These are phyloP conservation scores for Paratilapia polleni DNA, from an alignment of 2,113 vertebrate genomes.

Conservation along the genomic window DNA sequence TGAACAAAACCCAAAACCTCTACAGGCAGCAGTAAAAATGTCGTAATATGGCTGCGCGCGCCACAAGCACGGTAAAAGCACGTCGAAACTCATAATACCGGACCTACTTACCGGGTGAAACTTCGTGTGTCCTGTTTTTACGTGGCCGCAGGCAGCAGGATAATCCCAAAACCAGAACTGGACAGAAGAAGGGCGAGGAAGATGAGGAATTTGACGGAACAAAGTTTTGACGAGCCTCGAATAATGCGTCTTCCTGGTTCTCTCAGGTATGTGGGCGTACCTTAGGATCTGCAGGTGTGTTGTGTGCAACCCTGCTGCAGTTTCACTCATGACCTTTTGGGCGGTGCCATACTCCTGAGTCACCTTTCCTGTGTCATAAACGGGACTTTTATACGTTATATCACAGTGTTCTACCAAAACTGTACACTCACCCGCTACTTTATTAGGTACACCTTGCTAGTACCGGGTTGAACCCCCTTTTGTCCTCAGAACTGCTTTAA, in stretches of 20 bases:
- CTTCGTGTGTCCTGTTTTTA: background rate
- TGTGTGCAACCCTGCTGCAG: background rate
- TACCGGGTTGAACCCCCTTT: background rate
- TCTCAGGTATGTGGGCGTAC: conserved; percentile 81
- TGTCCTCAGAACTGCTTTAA: background rate
- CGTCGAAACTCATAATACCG: background rate
- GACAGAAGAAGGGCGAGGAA: background rate
- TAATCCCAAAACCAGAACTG: background rate
- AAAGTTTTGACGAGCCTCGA: background rate
- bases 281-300: conserved; percentile 64
- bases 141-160: background rate
- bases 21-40: background rate
- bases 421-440: background rate
- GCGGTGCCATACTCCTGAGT: conserved; percentile 1
- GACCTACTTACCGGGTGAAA: conserved; percentile 56
- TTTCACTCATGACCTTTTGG: conserved; percentile 2
- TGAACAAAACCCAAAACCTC: background rate
- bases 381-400: background rate
- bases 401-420: background rate
- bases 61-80: background rate
- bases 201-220: background rate
- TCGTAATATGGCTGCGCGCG: conserved; percentile 9
- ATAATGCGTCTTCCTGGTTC: conserved; percentile 71
- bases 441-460: background rate
- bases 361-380: background rate